Evolutionary conservation across 2,113 vertebrate genomes (phyloP).

Genomic region (Python bivittatus): DNA sequence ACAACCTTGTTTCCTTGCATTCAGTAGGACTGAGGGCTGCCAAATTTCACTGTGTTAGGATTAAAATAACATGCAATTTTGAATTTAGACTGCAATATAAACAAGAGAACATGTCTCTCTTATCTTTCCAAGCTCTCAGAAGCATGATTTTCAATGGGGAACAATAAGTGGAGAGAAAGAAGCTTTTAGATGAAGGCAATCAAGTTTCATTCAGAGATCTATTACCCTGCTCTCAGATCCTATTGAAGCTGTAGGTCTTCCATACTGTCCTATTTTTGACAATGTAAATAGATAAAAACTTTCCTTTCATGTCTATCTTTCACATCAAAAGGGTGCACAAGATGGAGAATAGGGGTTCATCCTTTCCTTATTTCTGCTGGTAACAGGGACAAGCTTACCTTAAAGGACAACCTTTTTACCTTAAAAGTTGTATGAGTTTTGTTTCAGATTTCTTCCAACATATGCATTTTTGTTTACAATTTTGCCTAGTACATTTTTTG

Average conservation of each 20-base stretch:
- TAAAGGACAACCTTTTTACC: background rate
- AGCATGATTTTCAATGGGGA: background rate
- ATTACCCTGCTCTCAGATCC: background rate
- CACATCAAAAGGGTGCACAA: background rate
- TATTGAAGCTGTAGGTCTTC: background rate
- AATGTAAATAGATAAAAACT: background rate
- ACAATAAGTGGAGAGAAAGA: background rate
- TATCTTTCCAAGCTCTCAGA: background rate
- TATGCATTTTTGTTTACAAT: background rate
- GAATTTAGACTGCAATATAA: background rate
- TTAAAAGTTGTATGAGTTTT: background rate
- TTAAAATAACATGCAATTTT: background rate
- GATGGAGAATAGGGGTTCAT: too few species aligned
- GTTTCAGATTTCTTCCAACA: background rate
- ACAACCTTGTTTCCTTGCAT: background rate
- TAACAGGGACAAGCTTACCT: background rate
- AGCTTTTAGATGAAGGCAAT: background rate
- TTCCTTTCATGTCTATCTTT: background rate
- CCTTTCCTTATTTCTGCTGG: background rate
- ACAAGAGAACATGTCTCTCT: background rate
- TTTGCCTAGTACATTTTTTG: too few species aligned
- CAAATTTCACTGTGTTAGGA: background rate
- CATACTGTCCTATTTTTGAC: background rate
- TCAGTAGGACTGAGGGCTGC: background rate
- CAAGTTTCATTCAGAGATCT: background rate